These are phyloP conservation scores for Hedya salicella DNA, from an alignment of 2,888 invertebrate genomes.

Conservation along the genomic window DNA sequence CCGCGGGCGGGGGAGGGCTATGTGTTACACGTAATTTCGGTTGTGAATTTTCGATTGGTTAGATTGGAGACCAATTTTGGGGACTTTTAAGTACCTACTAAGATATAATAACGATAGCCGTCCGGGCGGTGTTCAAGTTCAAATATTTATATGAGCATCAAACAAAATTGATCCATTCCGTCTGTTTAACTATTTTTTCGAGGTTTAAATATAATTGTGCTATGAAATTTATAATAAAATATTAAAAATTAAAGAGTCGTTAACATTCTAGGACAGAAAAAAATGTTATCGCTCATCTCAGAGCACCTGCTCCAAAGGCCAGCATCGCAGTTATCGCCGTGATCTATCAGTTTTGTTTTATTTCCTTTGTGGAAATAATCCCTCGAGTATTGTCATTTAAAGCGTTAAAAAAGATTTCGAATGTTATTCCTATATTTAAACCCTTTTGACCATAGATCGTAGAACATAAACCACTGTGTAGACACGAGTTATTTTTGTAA, in stretches of 20 bases:
- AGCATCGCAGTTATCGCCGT: conserved; percentile 32
- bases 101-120: conserved; percentile 27
- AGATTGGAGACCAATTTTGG: conserved; percentile 53
- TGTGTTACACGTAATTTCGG: conserved; percentile 59
- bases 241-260: conserved; percentile 35
- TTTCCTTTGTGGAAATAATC: conserved; percentile 40
- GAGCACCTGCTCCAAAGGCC: conserved; percentile 36
- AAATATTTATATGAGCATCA: not conserved
- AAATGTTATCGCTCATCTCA: conserved; percentile 39
- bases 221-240: conserved; percentile 32
- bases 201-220: conserved; percentile 17
- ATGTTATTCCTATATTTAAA: not conserved
- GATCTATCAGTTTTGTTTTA: conserved; percentile 49
- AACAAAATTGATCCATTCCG: not conserved
- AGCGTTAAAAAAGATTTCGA: not conserved
- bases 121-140: not conserved
- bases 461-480: conserved; percentile 14
- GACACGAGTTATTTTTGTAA: not conserved
- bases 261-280: conserved; percentile 38
- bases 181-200: too few species aligned
- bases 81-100: conserved; percentile 46
- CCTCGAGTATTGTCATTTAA: conserved; percentile 31
- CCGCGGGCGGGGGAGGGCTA: conserved; percentile 71
- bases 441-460: conserved; percentile 26
- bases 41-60: conserved; percentile 64